Conservation (phyloP, 2,113 vertebrate genomes). For the Pongo pygmaeus region DNA sequence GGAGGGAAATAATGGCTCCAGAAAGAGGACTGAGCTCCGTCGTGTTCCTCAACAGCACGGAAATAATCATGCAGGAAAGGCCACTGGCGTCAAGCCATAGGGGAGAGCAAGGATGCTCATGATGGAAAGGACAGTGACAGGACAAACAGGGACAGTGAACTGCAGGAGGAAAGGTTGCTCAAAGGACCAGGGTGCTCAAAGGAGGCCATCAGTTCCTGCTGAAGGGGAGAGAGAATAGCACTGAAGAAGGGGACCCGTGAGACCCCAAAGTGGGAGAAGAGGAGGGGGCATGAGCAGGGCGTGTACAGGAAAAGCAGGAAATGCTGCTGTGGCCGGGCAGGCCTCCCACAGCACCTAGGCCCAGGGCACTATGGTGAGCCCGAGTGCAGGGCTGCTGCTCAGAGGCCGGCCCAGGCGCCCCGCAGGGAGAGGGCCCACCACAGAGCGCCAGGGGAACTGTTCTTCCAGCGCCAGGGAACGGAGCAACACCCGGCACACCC, state of each 20-base stretch:
- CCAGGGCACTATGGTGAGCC: not conserved
- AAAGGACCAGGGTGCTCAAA: not conserved
- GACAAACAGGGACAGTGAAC: not conserved
- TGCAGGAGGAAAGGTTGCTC: not conserved
- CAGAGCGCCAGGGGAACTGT: not conserved
- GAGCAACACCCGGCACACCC: too few species aligned
- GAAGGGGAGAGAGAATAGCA: rapidly evolving
- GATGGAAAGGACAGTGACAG: not conserved
- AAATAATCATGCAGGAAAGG: not conserved
- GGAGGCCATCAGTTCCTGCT: not conserved
- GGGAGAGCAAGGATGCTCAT: not conserved
- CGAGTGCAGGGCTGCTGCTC: not conserved
- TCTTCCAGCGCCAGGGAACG: not conserved
- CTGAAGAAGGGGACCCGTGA: rapidly evolving
- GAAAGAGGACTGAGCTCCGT: not conserved
- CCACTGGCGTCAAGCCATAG: too few species aligned
- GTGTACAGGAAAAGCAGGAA: not conserved
- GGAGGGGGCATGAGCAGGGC: not conserved
- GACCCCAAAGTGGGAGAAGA: not conserved
- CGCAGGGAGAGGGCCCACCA: not conserved
- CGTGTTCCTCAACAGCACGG: not conserved
- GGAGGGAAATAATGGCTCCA: not conserved
- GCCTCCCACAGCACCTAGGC: not conserved
- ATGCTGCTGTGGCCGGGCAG: not conserved
- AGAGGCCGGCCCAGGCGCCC: not conserved